Percentiles rank a stretch among this genome's conserved stretches.
These are phyloP conservation scores for Alosa alosa DNA, from an alignment of 2,113 vertebrate species.

Conservation along the genomic window DNA sequence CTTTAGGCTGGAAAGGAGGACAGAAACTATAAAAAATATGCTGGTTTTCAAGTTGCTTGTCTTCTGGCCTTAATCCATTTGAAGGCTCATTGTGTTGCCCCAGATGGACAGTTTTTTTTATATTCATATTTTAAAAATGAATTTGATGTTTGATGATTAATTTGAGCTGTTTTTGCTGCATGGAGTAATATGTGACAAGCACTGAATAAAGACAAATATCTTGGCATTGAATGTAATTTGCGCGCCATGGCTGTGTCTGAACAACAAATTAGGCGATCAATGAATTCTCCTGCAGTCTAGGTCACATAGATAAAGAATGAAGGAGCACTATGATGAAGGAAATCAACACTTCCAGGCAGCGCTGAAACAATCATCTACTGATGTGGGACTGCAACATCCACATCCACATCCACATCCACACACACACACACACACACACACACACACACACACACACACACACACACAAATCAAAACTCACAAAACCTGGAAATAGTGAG, in stretches of 20 bases:
- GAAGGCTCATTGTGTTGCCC: background rate
- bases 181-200: background rate
- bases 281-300: conserved; percentile 14
- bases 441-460: background rate
- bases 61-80: background rate
- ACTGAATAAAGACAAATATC: conserved; percentile 27
- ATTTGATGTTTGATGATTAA: background rate
- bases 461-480: background rate
- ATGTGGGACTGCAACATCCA: background rate
- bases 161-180: background rate
- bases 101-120: background rate
- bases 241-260: background rate
- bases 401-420: background rate
- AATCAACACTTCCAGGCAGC: background rate
- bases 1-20: conserved; percentile 82
- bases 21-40: conserved; percentile 15
- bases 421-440: background rate
- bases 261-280: conserved; percentile 18
- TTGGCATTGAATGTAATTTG: conserved; percentile 18
- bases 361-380: background rate
- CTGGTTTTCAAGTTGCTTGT: background rate
- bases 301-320: conserved; percentile 18
- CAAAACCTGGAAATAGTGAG: conserved; percentile 28
- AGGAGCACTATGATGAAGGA: background rate
- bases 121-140: background rate